Evolutionary conservation across 2,113 vertebrate species (phyloP).

Genomic region (Thamnophis sirtalis): DNA sequence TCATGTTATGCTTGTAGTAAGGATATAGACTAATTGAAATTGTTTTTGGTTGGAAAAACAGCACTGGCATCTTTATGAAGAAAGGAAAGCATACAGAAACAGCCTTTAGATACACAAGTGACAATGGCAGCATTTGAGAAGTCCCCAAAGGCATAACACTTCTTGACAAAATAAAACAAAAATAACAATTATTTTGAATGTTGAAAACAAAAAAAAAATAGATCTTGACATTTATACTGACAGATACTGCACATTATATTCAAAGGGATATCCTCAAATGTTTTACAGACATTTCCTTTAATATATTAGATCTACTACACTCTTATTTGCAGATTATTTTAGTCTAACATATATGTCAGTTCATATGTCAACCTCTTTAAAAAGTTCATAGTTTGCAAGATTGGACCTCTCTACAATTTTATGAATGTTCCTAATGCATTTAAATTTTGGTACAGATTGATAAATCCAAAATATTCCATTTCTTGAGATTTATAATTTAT

Average conservation of each 20-base stretch:
- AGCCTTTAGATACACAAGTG: slow-evolving; percentile 10
- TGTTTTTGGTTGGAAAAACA: slow-evolving; percentile 46
- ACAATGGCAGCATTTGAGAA: slow-evolving; percentile 33
- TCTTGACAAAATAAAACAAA: slow-evolving; percentile 1
- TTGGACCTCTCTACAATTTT: neutral
- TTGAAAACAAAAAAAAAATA: slow-evolving; percentile 4
- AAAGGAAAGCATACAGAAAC: slow-evolving; percentile 43
- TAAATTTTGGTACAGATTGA: neutral
- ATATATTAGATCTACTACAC: fast-evolving
- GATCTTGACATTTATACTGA: slow-evolving; percentile 1
- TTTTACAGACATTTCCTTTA: neutral
- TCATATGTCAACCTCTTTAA: neutral
- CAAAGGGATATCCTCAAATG: neutral
- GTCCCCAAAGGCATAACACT: slow-evolving; percentile 14
- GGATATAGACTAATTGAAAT: slow-evolving; percentile 52
- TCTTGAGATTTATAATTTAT: neutral
- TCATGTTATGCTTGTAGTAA: slow-evolving; percentile 53
- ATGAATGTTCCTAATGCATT: neutral
- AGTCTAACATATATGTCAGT: slow-evolving; percentile 7
- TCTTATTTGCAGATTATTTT: neutral
- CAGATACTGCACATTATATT: neutral
- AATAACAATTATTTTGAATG: slow-evolving; percentile 1
- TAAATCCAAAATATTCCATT: neutral
- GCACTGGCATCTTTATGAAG: slow-evolving; percentile 22
- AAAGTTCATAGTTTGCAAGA: neutral